Evolutionary conservation across 2,888 invertebrate species (phyloP), one percentile per base, ranked within the genome.

Genomic region (Exocentrus adspersus): DNA sequence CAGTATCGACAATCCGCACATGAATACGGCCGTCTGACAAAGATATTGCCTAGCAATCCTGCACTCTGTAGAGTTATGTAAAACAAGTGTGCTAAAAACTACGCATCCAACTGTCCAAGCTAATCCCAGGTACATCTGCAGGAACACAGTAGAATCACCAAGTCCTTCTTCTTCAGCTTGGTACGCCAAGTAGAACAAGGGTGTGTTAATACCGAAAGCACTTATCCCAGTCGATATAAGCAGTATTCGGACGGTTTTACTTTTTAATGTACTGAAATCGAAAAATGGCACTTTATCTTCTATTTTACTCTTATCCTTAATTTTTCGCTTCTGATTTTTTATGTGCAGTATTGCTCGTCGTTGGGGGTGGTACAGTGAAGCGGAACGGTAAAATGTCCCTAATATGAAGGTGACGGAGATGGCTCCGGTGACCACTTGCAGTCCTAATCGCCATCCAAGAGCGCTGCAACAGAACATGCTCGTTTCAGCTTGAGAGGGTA

Each of bases 341-440:
- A 95, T 88, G 81, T 95, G 94, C 42, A 95, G 86, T 74, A 95
- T 94, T 63, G 94, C 94, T 64, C 94, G 86, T 62, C 94, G 83
- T 79, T 94, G 93, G 0, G 94, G 94, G 80, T 95, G 94, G 82
- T 95, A 95, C 6, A 95, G 85, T 0, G 94, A 93, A 0, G 94
- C 94, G 4, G 94, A 94, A 28, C 95, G 89, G 83, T 94, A 95
- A 83, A 93, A 92, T 3, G 92, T 93, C 56, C 94, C 94, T 24
- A 94, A 86, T 76, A 94, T 90, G 80, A 94, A 94, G 0, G 93
- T 93, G 50, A 91, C 85, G 75, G 93, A 92, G 37, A 94, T 89
- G 12, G 91, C 89, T 46, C 92, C 93, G n/a, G 94, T 93, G 32
- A 94, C 90, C 28, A 92, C 91, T 82, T 94, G 94, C 19, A 94